Evolutionary conservation across 2,113 vertebrate genomes (phyloP).

Genomic region (Lasiurus cinereus): DNA sequence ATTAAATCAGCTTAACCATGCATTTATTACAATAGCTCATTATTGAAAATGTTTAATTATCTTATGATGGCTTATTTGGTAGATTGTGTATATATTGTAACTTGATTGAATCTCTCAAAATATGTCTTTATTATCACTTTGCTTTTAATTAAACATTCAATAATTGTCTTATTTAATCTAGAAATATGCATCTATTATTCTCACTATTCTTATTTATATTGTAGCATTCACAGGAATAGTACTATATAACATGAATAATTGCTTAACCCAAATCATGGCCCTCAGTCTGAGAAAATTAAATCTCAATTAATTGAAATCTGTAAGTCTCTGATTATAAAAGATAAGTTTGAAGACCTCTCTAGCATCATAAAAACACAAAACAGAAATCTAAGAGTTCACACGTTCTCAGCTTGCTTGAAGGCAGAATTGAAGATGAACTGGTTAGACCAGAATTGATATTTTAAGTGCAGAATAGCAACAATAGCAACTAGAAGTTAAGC

Average conservation of each 20-base stretch:
- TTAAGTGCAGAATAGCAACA: not conserved
- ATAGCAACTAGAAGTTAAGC: not conserved
- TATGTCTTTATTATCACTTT: constrained; percentile 61
- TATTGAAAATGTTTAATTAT: constrained; percentile 70
- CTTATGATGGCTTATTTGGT: constrained; percentile 65
- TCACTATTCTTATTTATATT: constrained; percentile 47
- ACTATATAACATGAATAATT: not conserved
- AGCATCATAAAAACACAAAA: not conserved
- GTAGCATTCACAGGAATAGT: not conserved
- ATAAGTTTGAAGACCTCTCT: not conserved
- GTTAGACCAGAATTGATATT: accelerated
- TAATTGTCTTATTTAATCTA: constrained; percentile 65
- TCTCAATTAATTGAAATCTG: not conserved
- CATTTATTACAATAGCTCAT: constrained; percentile 76
- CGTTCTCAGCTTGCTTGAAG: not conserved
- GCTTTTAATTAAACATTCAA: constrained; percentile 69
- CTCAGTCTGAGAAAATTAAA: not conserved
- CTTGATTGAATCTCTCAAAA: constrained; percentile 72
- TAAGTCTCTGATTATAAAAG: not conserved
- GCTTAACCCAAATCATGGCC: not conserved
- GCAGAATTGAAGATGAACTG: not conserved
- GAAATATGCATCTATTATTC: constrained; percentile 46
- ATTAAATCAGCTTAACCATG: constrained; percentile 64
- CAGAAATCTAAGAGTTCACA: not conserved
- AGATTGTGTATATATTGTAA: constrained; percentile 29